These are phyloP conservation scores for Luperina nickerlii DNA, from an alignment of 2,888 invertebrate genomes.

Conservation along the genomic window DNA sequence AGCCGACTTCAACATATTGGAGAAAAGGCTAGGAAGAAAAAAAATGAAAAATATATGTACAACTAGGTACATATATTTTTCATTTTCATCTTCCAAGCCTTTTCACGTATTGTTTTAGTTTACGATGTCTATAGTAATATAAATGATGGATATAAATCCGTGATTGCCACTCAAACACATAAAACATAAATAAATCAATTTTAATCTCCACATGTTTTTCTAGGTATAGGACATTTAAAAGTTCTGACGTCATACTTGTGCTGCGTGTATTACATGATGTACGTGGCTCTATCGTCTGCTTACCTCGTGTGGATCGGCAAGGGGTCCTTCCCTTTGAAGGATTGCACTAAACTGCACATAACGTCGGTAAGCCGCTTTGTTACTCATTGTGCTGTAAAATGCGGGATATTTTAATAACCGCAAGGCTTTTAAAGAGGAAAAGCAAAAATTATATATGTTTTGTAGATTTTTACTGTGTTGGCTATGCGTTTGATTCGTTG, in stretches of 20 bases:
- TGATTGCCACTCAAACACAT: background rate
- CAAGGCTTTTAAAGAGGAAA: background rate
- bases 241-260: slow-evolving; percentile 91
- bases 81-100: too few relatives aligned
- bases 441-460: background rate
- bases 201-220: slow-evolving; percentile 52
- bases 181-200: slow-evolving; percentile 8
- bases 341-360: slow-evolving; percentile 90
- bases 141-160: background rate
- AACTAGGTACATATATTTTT: too few relatives aligned
- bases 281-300: slow-evolving; percentile 90
- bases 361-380: slow-evolving; percentile 84
- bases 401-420: slow-evolving; percentile 42
- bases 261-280: slow-evolving; percentile 91
- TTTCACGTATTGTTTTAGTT: background rate
- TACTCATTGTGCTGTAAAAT: slow-evolving; percentile 24
- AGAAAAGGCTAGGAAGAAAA: too few relatives aligned
- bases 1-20: too few relatives aligned
- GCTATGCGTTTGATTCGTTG: background rate
- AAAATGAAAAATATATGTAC: too few relatives aligned
- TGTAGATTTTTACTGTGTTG: background rate
- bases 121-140: too few relatives aligned
- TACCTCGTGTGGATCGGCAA: slow-evolving; percentile 92
- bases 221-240: slow-evolving; percentile 92
- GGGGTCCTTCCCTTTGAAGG: slow-evolving; percentile 91